Conservation (phyloP, 1,140 invertebrate genomes). For the Battus philenor region DNA sequence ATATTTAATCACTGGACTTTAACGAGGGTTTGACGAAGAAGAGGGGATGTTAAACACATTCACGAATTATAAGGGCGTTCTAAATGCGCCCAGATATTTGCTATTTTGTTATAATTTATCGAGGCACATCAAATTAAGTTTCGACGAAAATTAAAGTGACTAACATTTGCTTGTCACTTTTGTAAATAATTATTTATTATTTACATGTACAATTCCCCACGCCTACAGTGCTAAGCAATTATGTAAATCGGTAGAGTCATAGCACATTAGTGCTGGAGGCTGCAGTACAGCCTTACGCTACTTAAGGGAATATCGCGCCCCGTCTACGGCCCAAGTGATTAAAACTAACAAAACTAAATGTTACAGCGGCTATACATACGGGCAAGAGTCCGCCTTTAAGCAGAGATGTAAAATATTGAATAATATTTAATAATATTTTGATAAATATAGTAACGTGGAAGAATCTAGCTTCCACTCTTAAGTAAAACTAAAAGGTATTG, state of each 20-base stretch:
- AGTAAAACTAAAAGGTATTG: no score
- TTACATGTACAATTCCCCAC: no score
- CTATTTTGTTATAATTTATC: conserved; percentile 37
- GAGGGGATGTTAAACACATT: conserved; percentile 55
- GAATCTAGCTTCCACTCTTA: no score
- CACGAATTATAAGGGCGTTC: conserved; percentile 52
- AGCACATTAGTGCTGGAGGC: conserved; percentile 39
- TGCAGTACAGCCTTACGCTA: conserved; percentile 35
- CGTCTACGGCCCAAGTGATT: conserved; percentile 62
- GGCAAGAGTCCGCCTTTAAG: conserved; percentile 29
- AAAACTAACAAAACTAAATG: conserved; percentile 64
- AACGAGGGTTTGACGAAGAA: conserved; percentile 36
- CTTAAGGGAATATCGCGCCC: conserved; percentile 62
- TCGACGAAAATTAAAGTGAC: background rate
- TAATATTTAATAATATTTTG: no score
- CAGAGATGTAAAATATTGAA: conserved; percentile 24
- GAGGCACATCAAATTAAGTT: background rate
- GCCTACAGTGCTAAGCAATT: no score
- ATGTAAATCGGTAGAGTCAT: conserved; percentile 35
- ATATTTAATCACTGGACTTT: conserved; percentile 61
- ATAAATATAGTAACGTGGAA: no score
- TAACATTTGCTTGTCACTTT: no score
- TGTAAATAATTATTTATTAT: no score
- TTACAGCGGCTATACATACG: conserved; percentile 51
- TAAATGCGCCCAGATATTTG: conserved; percentile 50